Evolutionary conservation across 2,888 invertebrate species (phyloP).

Genomic region (Pristionchus mayeri): DNA sequence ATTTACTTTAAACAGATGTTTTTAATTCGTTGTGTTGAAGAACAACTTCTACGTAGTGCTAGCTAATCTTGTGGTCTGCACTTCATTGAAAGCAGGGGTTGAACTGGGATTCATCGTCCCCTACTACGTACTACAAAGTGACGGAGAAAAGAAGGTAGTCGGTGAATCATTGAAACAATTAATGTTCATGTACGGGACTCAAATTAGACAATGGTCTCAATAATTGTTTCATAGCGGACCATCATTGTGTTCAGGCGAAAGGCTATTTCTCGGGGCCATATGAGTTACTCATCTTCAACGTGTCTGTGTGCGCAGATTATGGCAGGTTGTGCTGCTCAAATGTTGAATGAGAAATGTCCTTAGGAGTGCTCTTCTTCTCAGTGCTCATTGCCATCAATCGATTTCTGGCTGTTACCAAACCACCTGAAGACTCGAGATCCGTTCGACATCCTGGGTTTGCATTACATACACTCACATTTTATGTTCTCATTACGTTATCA

Average conservation of each 20-base stretch:
- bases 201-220: too few relatives aligned
- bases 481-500: neutral
- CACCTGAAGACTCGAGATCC: neutral
- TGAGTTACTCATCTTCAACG: neutral
- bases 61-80: neutral
- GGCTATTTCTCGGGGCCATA: neutral
- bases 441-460: neutral
- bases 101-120: neutral
- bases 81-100: neutral
- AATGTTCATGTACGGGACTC: too few relatives aligned
- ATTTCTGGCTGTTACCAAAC: neutral
- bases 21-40: neutral
- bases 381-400: too few relatives aligned
- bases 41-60: neutral
- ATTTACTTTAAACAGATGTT: neutral
- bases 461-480: neutral
- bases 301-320: neutral
- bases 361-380: neutral
- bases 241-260: neutral
- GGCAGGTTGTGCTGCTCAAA: neutral
- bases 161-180: neutral
- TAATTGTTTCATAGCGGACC: neutral
- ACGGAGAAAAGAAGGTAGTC: neutral
- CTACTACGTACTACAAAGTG: neutral
- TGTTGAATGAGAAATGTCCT: neutral